Percentiles rank a stretch among this genome's conserved stretches.
Evolutionary conservation across 2,113 vertebrate genomes (phyloP).

Genomic region (Cebus imitator): DNA sequence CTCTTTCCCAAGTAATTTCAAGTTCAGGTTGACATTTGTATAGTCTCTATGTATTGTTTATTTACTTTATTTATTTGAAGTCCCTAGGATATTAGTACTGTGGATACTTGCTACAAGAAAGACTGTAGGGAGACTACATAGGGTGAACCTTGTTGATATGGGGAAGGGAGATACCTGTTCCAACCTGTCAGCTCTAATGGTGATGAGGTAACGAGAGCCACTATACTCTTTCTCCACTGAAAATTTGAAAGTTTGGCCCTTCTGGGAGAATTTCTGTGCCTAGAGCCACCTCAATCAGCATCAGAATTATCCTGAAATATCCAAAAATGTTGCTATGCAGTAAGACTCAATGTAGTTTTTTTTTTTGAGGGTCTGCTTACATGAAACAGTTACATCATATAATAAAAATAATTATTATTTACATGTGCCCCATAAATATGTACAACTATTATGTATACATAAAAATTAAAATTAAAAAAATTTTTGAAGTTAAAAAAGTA

Average conservation of each 20-base stretch:
- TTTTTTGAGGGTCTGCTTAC: background rate
- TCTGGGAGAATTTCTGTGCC: background rate
- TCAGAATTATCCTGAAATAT: background rate
- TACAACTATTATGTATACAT: background rate
- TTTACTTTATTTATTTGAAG: conserved; percentile 69
- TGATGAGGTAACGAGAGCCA: background rate
- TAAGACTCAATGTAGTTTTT: background rate
- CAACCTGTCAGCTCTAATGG: conserved; percentile 1
- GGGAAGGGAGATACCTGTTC: background rate
- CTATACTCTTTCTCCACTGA: background rate
- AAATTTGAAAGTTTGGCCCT: background rate
- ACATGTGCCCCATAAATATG: background rate
- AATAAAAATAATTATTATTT: background rate
- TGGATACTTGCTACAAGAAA: conserved; percentile 62
- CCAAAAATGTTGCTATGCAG: background rate
- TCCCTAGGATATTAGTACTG: conserved; percentile 32
- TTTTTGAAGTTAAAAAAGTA: background rate
- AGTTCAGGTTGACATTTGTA: conserved; percentile 71
- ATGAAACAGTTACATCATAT: background rate
- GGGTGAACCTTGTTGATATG: background rate
- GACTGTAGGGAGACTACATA: background rate
- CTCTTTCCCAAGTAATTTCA: conserved; percentile 66
- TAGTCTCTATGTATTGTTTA: conserved; percentile 68
- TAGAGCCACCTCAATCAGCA: background rate
- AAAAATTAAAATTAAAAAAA: background rate